phyloP scores from a whole-genome alignment of 2,888 invertebrate species.

The Lithophane leautieri region DNA sequence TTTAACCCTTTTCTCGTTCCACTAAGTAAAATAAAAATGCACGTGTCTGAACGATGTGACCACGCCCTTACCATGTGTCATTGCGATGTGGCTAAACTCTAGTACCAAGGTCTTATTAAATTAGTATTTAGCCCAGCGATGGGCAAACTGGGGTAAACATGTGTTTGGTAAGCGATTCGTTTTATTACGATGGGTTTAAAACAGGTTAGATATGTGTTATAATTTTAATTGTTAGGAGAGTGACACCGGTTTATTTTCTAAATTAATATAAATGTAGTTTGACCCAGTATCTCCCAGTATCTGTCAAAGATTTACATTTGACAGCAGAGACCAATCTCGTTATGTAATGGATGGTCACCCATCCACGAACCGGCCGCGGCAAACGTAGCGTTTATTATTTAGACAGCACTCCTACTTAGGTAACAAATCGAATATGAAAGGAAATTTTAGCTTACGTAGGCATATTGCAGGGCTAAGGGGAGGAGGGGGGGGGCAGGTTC shows the following conservation, averaged over 20 bases:
- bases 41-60: neutral
- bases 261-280: no score
- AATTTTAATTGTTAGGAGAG: neutral
- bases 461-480: neutral
- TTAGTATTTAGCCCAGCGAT: slow-evolving; percentile 48
- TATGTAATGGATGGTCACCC: no score
- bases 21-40: neutral
- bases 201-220: neutral
- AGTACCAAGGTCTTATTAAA: slow-evolving; percentile 53
- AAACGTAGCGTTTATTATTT: neutral
- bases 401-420: neutral
- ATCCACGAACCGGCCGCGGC: neutral
- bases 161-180: slow-evolving; percentile 14
- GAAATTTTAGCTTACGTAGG: neutral
- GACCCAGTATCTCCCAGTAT: no score
- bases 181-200: neutral
- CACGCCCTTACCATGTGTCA: slow-evolving; percentile 44
- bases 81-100: slow-evolving; percentile 39
- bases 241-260: neutral
- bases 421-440: neutral
- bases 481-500: neutral
- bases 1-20: neutral
- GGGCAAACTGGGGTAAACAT: slow-evolving; percentile 40
- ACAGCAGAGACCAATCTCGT: neutral
- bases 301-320: neutral